Base-by-base conservation (phyloP, 1,140 invertebrate species). In the Contarinia nasturtii region DNA sequence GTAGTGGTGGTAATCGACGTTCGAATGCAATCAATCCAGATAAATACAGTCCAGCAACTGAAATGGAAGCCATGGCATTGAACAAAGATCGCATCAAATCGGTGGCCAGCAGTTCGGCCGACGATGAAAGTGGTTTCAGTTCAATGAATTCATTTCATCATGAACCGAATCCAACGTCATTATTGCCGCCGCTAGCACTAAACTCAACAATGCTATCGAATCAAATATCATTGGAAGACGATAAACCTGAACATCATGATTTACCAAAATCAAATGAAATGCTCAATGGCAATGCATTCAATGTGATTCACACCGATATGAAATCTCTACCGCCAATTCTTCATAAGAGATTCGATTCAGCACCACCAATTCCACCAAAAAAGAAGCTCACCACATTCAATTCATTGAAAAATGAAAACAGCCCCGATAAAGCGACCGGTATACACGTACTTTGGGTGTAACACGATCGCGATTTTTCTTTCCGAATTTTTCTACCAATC, bases 91-190 rank as follows among this genome's bases (percentile, higher is more conserved):
- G 18, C 55, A 58, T 37, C 54, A 52, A 44, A 56, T 60, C 50
- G 54, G 61, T 61, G 52, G 20, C 41, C 11, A 43, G 20, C 18
- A 18, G n/a, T 7, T n/a, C 18, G 18, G 63, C 61, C 1, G 82
- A 86, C 55, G 80, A 83, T 51, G 82, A 86, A 55, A 84, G 81
- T 55, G 82, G 82, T 12, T 86, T 86, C 58, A 84, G 80, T 12
- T 84, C 80, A 2, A 79, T 85, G 66, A 82, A 75, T 58, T 84
- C 80, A 2, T 85, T 84, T 54, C 81, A 84, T 59, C 80, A 83
- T 53, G 72, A 82, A 18, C 79, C 80, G 2, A 61, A 82, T 49
- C 79, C 79, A 0, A 57, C 69, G 7, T 27, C 27, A 27, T 5
- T 27, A 10, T 27, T 27, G 27, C 41, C 41, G 7, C 11, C 20